A percentile compares a stretch with the other conserved stretches of the same genome.
Evolutionary conservation across 2,797 vertebrate species (phyloP).

Genomic region (Anabas testudineus): DNA sequence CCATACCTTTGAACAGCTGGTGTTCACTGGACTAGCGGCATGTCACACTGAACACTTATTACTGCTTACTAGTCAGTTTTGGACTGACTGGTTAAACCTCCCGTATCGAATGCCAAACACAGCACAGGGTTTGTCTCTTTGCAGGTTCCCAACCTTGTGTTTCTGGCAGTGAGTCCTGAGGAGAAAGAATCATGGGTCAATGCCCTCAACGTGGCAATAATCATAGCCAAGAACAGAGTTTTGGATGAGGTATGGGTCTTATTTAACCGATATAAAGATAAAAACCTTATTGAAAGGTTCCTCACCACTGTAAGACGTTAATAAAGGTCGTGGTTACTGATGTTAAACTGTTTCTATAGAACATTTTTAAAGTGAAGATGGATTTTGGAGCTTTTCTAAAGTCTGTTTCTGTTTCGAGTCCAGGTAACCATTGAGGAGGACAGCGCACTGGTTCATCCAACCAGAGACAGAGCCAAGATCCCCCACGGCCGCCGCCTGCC

Average conservation of each 20-base stretch:
- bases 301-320: too few species aligned
- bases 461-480: slow-evolving; percentile 92
- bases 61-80: not conserved
- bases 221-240: slow-evolving; percentile 92
- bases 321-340: too few species aligned
- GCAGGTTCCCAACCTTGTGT: slow-evolving; percentile 93
- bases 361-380: too few species aligned
- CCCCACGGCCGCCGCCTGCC: slow-evolving; percentile 93
- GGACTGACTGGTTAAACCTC: not conserved
- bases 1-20: too few species aligned
- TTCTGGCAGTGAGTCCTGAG: slow-evolving; percentile 96
- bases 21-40: too few species aligned
- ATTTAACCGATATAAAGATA: too few species aligned
- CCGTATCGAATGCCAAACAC: too few species aligned
- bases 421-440: slow-evolving; percentile 94
- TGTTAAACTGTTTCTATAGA: not conserved
- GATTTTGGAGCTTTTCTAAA: too few species aligned
- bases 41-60: too few species aligned
- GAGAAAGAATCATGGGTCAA: slow-evolving; percentile 97
- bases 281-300: not conserved
- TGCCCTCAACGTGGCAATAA: slow-evolving; percentile 89
- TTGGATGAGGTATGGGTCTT: slow-evolving; percentile 92
- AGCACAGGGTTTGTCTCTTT: not conserved
- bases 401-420: not conserved
- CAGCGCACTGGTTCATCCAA: slow-evolving; percentile 90